Conservation (phyloP, 2,888 invertebrate genomes). For the Phaedon cochleariae region DNA sequence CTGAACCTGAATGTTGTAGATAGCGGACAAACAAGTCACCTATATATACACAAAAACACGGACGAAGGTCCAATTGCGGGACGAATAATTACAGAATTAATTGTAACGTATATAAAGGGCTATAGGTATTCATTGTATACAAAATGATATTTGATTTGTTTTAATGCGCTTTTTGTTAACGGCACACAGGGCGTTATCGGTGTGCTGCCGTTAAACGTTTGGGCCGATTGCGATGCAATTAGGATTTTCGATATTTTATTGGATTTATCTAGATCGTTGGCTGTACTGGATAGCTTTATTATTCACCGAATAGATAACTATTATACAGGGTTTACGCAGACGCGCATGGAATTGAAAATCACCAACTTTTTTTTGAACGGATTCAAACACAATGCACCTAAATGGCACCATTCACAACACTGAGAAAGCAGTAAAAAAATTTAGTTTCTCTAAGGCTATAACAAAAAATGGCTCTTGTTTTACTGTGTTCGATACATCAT, state of each 20-base stretch:
- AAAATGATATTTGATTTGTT: slow-evolving; percentile 53
- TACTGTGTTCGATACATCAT: too few relatives aligned
- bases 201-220: background rate
- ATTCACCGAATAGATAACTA: too few relatives aligned
- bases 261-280: background rate
- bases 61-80: too few relatives aligned
- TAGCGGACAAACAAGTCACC: slow-evolving; percentile 35
- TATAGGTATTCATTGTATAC: slow-evolving; percentile 41
- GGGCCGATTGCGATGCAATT: background rate
- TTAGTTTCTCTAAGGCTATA: too few relatives aligned
- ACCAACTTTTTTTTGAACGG: too few relatives aligned
- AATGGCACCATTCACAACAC: too few relatives aligned
- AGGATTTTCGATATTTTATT: background rate
- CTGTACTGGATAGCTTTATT: too few relatives aligned
- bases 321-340: too few relatives aligned
- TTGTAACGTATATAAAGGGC: background rate
- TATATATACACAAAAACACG: background rate
- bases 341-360: too few relatives aligned
- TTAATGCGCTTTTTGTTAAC: slow-evolving; percentile 53
- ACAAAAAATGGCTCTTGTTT: too few relatives aligned
- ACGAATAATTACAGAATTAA: background rate
- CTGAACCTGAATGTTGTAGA: slow-evolving; percentile 45
- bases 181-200: slow-evolving; percentile 21
- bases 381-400: too few relatives aligned
- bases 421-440: too few relatives aligned